These are phyloP conservation scores for Lagria hirta DNA, from an alignment of 2,888 invertebrate species.

Conservation along the genomic window DNA sequence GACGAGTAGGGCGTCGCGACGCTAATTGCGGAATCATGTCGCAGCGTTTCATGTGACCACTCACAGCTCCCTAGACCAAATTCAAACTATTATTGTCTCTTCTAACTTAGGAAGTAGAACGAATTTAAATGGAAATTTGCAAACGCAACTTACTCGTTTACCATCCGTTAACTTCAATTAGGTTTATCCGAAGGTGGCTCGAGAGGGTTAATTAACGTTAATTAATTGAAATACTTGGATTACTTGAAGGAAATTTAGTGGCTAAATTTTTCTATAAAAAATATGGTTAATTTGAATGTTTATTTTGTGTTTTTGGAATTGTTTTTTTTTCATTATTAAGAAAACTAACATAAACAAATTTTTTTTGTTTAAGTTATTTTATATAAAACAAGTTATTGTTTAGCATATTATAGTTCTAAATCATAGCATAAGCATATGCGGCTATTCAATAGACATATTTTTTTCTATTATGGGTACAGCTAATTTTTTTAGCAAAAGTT, in stretches of 20 bases:
- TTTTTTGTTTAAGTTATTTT: too few relatives aligned
- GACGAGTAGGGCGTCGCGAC: conserved; percentile 25
- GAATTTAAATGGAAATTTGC: conserved; percentile 30
- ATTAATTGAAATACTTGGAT: conserved; percentile 40
- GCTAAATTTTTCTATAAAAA: too few relatives aligned
- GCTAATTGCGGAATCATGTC: conserved; percentile 43
- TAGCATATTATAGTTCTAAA: too few relatives aligned
- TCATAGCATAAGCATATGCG: too few relatives aligned
- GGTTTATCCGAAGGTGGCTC: conserved; percentile 37
- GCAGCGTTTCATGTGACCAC: conserved; percentile 38
- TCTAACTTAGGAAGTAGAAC: conserved; percentile 24
- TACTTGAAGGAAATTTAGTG: conserved; percentile 23
- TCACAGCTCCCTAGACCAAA: conserved; percentile 37
- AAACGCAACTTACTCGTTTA: conserved; percentile 22
- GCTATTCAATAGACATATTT: too few relatives aligned
- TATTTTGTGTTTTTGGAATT: too few relatives aligned
- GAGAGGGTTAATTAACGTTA: conserved; percentile 42
- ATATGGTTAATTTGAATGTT: too few relatives aligned
- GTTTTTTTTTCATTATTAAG: too few relatives aligned
- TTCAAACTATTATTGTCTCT: conserved; percentile 43
- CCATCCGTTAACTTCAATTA: conserved; percentile 41
- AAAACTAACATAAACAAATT: too few relatives aligned
- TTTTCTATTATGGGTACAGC: too few relatives aligned
- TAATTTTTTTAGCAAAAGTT: too few relatives aligned
- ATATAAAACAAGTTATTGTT: too few relatives aligned